Evolutionary conservation across 2,113 vertebrate genomes (phyloP), one percentile per base, ranked within the genome.

Genomic region (Miniopterus natalensis): DNA sequence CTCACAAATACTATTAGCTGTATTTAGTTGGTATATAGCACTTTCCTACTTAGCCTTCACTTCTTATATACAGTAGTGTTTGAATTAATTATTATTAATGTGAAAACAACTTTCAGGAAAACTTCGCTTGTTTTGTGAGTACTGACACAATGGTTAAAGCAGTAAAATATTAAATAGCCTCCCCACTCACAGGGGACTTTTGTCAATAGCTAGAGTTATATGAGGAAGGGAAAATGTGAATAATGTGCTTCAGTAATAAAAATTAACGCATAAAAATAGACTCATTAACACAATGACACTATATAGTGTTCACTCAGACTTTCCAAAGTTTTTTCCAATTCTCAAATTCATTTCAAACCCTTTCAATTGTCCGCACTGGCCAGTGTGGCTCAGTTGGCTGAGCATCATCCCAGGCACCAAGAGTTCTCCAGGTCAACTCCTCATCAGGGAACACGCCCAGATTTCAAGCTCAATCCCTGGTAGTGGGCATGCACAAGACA

Each of bases 241-340:
- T 94, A 92, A 92, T 31, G 45, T 66, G 47, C 42, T 90, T 95
- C 45, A 59, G 25, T 81, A 63, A 86, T 68, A 80, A 80, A 89
- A 90, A 55, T 27, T 55, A 77, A 93, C 81, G n/a, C 51, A 31
- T 65, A 77, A 84, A 57, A 57, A 88, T 2, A 27, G 20, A 70
- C 23, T 96, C 31, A 73, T 25, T 77, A 55, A 85, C 65, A 45
- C 15, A 61, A 79, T 68, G 29, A 53, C 13, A 73, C 45, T 73
- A 15, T 49, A 73, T 2, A 91, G 2, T 23, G 11, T 11, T 71
- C 49, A 71, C 36, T 89, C 49, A 45, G 8, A 49, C 17, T 90
- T 87, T 59, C 53, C 51, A 59, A 84, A 78, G 45, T 57, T 78
- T 84, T 85, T 78, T 47, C 77, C 25, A 75, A 47, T 61, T 87